Percentiles rank a stretch among this genome's conserved stretches.
These are phyloP conservation scores for Ptychodera flava DNA, from an alignment of 35 echinoderm and acorn worm species.

Conservation along the genomic window DNA sequence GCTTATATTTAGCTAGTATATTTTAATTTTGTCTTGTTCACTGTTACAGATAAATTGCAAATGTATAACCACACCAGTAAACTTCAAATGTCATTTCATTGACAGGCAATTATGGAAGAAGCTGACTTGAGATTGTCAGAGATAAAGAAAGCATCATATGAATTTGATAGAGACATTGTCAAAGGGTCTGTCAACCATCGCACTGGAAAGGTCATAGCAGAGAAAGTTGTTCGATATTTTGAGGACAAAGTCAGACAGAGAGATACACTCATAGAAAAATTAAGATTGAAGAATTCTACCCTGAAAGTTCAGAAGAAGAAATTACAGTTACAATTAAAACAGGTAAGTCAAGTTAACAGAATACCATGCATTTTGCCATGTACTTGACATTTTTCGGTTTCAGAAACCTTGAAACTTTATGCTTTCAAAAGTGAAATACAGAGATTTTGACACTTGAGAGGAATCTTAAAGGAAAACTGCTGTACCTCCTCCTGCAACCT, in stretches of 20 bases:
- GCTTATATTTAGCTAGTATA: too few species aligned
- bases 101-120: constrained; percentile 95
- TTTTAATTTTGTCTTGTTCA: too few species aligned
- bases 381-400: neutral
- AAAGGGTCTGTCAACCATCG: constrained; percentile 72
- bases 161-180: constrained; percentile 89
- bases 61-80: too few species aligned
- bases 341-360: constrained; percentile 34
- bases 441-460: too few species aligned
- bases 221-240: constrained; percentile 83
- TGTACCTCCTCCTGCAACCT: too few species aligned
- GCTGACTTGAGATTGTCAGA: constrained; percentile 76
- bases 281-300: constrained; percentile 93
- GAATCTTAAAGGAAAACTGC: too few species aligned
- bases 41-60: too few species aligned
- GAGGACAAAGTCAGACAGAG: constrained; percentile 72
- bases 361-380: neutral
- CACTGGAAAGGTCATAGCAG: constrained; percentile 60
- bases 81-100: too few species aligned
- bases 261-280: constrained; percentile 93
- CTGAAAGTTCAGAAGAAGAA: constrained; percentile 99
- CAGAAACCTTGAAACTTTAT: too few species aligned
- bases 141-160: constrained; percentile 90
- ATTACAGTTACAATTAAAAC: constrained; percentile 88
- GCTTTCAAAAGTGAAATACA: too few species aligned